Conservation (phyloP, 2,797 vertebrate species). For the Brachymystax lenok region DNA sequence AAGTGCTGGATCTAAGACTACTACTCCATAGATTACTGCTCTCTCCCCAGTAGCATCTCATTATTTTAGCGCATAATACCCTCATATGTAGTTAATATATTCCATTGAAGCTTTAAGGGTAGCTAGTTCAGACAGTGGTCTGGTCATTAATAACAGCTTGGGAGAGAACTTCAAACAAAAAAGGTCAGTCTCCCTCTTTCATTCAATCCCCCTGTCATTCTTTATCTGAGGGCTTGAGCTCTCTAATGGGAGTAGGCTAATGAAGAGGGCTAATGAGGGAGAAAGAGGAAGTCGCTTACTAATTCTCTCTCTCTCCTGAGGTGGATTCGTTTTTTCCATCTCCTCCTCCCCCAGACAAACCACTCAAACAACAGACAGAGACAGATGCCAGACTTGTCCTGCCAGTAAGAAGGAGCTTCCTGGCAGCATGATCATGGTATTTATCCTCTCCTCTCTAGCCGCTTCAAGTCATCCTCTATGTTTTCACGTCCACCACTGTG, state of each 20-base stretch:
- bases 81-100: neutral
- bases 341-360: neutral
- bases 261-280: slow-evolving; percentile 27
- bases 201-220: neutral
- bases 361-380: neutral
- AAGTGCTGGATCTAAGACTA: no score
- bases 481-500: neutral
- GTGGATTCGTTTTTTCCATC: neutral
- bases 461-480: neutral
- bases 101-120: neutral
- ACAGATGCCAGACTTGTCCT: neutral
- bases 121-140: neutral
- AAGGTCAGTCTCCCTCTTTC: neutral
- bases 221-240: slow-evolving; percentile 16
- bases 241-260: slow-evolving; percentile 23
- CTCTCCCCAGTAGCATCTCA: neutral
- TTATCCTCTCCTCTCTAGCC: neutral
- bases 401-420: neutral
- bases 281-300: slow-evolving; percentile 22
- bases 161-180: neutral
- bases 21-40: neutral
- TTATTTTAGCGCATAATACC: neutral
- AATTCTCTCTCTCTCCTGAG: slow-evolving; percentile 26
- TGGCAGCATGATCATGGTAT: neutral
- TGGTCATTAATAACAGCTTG: neutral